Conservation (phyloP, 2,888 invertebrate species). For the Catocala sponsa region DNA sequence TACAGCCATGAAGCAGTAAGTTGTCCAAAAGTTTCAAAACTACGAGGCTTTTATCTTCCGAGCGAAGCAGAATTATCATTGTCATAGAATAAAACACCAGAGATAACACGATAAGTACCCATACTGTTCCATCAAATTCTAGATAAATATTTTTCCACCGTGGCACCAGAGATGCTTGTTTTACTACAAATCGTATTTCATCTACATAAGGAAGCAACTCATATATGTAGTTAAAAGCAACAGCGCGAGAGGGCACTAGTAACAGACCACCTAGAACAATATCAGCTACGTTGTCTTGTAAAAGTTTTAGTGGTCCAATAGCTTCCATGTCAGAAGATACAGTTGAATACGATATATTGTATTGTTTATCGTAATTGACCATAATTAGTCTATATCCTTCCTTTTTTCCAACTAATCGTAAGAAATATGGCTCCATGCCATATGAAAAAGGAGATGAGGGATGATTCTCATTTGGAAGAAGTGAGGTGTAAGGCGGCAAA, state of each 20-base stretch:
- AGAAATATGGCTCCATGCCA: slow-evolving; percentile 57
- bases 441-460: slow-evolving; percentile 18
- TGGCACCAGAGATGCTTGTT: slow-evolving; percentile 50
- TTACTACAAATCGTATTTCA: slow-evolving; percentile 60
- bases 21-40: slow-evolving; percentile 31
- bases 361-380: slow-evolving; percentile 37
- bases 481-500: slow-evolving; percentile 60
- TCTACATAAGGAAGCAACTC: slow-evolving; percentile 60
- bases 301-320: slow-evolving; percentile 17
- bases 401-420: slow-evolving; percentile 58
- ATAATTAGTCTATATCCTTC: slow-evolving; percentile 63
- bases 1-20: slow-evolving; percentile 24
- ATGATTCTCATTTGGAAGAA: slow-evolving; percentile 20
- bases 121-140: slow-evolving; percentile 40
- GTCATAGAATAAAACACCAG: slow-evolving; percentile 31
- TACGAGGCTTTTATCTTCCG: slow-evolving; percentile 23
- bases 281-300: slow-evolving; percentile 51
- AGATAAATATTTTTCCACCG: slow-evolving; percentile 60
- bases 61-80: slow-evolving; percentile 24
- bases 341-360: slow-evolving; percentile 48
- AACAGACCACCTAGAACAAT: slow-evolving; percentile 54
- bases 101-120: slow-evolving; percentile 36
- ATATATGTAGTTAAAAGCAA: slow-evolving; percentile 55
- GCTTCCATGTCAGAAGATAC: slow-evolving; percentile 53
- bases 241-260: slow-evolving; percentile 46